A percentile compares a stretch with the other conserved stretches of the same genome.
Evolutionary conservation across 2,888 invertebrate genomes (phyloP).

Genomic region (Zaprionus bogoriensis): DNA sequence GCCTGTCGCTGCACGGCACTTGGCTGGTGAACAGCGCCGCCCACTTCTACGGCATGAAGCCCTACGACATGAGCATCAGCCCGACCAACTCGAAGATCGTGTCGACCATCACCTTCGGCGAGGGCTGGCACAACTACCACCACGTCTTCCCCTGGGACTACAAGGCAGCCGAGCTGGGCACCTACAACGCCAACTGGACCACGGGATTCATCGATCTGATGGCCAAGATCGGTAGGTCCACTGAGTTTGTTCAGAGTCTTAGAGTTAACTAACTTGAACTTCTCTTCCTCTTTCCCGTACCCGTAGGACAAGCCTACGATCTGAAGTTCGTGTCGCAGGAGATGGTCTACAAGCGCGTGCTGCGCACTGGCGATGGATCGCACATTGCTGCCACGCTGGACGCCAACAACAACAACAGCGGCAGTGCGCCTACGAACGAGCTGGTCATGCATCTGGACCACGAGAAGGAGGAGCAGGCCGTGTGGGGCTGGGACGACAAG

Average conservation of each 20-base stretch:
- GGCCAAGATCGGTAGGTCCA: constrained; percentile 86
- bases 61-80: constrained; percentile 91
- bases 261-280: background rate
- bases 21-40: constrained; percentile 98
- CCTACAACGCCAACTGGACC: constrained; percentile 86
- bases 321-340: constrained; percentile 90
- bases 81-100: constrained; percentile 88
- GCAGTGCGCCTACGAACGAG: constrained; percentile 67
- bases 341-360: constrained; percentile 87
- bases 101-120: constrained; percentile 87
- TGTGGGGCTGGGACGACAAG: constrained; percentile 93
- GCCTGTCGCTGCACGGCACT: constrained; percentile 90
- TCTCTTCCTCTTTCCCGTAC: too few relatives aligned
- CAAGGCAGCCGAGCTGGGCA: constrained; percentile 89
- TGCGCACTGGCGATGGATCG: constrained; percentile 89
- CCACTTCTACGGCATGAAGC: constrained; percentile 94
- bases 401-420: constrained; percentile 71
- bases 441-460: constrained; percentile 77
- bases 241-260: background rate
- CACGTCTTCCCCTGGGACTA: constrained; percentile 94
- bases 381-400: constrained; percentile 81
- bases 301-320: constrained; percentile 91
- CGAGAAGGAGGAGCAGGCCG: constrained; percentile 84
- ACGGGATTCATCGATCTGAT: constrained; percentile 87
- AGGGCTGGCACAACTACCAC: constrained; percentile 95